Base-by-base conservation (phyloP, 2,888 invertebrate genomes). In the Calliphora vomitoria region DNA sequence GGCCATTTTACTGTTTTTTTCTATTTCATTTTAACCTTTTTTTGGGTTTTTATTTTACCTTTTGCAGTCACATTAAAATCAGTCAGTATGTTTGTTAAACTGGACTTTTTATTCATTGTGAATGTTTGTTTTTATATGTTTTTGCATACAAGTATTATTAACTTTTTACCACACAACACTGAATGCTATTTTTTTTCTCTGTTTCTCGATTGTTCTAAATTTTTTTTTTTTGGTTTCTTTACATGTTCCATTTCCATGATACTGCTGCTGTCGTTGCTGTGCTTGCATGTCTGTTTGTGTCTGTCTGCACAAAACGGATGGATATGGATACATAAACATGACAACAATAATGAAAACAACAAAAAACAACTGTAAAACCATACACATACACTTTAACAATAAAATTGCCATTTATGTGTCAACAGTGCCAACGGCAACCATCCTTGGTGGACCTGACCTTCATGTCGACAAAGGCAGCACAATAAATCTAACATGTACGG, bases 401-500 rank as follows among this genome's bases (percentile, higher is more conserved):
- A 82, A 85, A 87, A 87, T 58, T 60, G 66, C 62, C 78, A 82
- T 87, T 87, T 82, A 79, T 88, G 82, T 90, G 92, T 91, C 95
- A 95, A 89, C 95, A 97, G 97, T 97, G 93, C 97, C 97, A 89
- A 96, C 96, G 93, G 97, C 97, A 89, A 96, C 96, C 92, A 97
- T 97, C 91, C 95, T 96, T 90, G 97, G 97, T 89, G 96, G 96
- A 89, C 97, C 97, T 89, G 97, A 97, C 94, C 94, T 97, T 92
- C 97, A 96, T 94, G 97, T 97, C 92, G 97, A 97, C 94, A 95
- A 96, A 90, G 97, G 97, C 89, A 97, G 96, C 93, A 97, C 97
- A 93, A 97, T 97, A 94, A 97, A 97, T 95, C 95, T 97, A 92
- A 97, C 97, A 90, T 97, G 97, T 94, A 95, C 97, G 91, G 96